Conservation (phyloP, 2,888 invertebrate species). For the Blastobasis lacticolella region DNA sequence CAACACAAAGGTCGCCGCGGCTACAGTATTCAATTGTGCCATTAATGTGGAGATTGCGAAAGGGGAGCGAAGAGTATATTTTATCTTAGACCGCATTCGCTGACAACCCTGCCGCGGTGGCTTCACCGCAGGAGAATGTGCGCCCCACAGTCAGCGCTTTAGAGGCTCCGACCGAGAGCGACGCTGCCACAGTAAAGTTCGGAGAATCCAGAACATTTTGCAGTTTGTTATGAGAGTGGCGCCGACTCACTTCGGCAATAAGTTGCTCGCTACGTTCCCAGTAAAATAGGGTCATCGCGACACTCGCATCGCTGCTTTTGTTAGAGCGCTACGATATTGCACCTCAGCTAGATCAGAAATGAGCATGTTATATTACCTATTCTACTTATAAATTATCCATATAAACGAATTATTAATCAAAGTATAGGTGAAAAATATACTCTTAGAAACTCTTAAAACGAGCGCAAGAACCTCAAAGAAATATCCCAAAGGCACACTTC, state of each 20-base stretch:
- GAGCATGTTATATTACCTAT: too few relatives aligned
- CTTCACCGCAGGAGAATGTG: slow-evolving; percentile 55
- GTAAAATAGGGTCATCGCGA: slow-evolving; percentile 41
- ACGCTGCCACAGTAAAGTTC: slow-evolving; percentile 57
- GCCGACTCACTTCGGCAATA: slow-evolving; percentile 39
- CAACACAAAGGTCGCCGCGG: slow-evolving; percentile 46
- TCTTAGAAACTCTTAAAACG: too few relatives aligned
- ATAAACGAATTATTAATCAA: too few relatives aligned
- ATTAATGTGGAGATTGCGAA: slow-evolving; percentile 59
- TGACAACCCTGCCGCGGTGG: slow-evolving; percentile 56
- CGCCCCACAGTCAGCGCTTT: slow-evolving; percentile 65
- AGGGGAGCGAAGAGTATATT: slow-evolving; percentile 58
- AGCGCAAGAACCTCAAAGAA: slow-evolving; percentile 18
- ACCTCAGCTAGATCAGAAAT: too few relatives aligned
- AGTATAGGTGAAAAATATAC: too few relatives aligned
- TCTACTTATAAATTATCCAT: too few relatives aligned
- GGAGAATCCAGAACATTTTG: slow-evolving; percentile 64
- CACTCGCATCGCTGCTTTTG: slow-evolving; percentile 5
- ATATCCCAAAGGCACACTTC: slow-evolving; percentile 34
- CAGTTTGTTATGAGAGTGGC: slow-evolving; percentile 61
- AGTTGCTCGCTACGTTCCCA: slow-evolving; percentile 51
- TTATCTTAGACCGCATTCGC: slow-evolving; percentile 62
- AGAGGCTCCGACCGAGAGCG: slow-evolving; percentile 53
- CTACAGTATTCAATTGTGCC: slow-evolving; percentile 56
- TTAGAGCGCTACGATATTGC: too few relatives aligned